phyloP scores from a whole-genome alignment of 2,888 invertebrate genomes.

The Drosophila aldrichi region DNA sequence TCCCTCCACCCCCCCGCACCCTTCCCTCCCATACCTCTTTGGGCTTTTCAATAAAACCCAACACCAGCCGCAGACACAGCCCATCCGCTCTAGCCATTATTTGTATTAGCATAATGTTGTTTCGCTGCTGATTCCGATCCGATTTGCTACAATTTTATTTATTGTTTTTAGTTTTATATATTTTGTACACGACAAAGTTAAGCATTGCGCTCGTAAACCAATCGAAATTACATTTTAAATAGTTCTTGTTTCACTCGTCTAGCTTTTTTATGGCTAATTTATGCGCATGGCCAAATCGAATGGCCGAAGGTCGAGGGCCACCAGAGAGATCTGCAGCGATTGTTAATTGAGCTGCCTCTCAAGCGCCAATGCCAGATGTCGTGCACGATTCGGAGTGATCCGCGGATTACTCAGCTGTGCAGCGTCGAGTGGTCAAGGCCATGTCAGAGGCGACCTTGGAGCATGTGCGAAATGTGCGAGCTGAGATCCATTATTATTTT shows the following conservation, averaged over 20 bases:
- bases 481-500: slow-evolving; percentile 58
- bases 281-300: slow-evolving; percentile 77
- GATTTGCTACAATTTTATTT: slow-evolving; percentile 79
- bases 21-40: neutral
- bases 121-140: slow-evolving; percentile 56
- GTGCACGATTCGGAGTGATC: slow-evolving; percentile 5
- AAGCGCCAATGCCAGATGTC: slow-evolving; percentile 29
- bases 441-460: slow-evolving; percentile 65
- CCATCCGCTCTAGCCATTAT: slow-evolving; percentile 28
- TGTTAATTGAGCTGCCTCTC: slow-evolving; percentile 38
- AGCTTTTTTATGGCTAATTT: slow-evolving; percentile 82
- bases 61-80: slow-evolving; percentile 65
- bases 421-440: slow-evolving; percentile 47
- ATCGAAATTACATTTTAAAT: slow-evolving; percentile 77
- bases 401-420: slow-evolving; percentile 9
- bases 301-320: slow-evolving; percentile 25
- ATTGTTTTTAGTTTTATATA: slow-evolving; percentile 56
- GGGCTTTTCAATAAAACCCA: slow-evolving; percentile 67
- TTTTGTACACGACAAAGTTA: slow-evolving; percentile 42
- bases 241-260: slow-evolving; percentile 60
- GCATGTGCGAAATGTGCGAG: slow-evolving; percentile 45
- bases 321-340: slow-evolving; percentile 10
- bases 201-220: slow-evolving; percentile 62
- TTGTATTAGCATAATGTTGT: slow-evolving; percentile 80
- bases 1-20: neutral